Evolutionary conservation across 2,113 vertebrate species (phyloP).

Genomic region (Ramphastos sulfuratus): DNA sequence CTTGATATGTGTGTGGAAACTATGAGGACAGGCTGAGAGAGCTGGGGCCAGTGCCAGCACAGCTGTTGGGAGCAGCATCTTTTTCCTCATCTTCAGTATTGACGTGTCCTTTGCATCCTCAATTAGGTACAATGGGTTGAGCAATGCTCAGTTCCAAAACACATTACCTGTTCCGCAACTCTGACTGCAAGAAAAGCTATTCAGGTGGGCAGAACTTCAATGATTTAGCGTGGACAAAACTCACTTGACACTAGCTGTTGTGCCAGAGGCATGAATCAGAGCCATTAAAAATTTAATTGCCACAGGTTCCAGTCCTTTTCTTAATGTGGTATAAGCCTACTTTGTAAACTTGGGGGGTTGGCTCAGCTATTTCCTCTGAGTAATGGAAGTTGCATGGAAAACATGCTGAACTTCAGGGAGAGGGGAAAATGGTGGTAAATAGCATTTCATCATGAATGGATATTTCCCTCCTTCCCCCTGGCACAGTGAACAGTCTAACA

Average conservation of each 20-base stretch:
- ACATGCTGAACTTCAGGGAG: not conserved
- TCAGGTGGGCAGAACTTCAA: not conserved
- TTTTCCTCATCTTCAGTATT: not conserved
- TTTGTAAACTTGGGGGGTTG: not conserved
- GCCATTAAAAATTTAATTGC: slow-evolving; percentile 46
- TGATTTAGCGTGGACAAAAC: not conserved
- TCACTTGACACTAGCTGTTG: not conserved
- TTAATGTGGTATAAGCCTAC: not conserved
- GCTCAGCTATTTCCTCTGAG: slow-evolving; percentile 46
- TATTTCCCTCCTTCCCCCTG: not conserved
- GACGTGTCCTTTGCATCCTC: not conserved
- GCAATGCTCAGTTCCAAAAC: not conserved
- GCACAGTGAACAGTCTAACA: not conserved
- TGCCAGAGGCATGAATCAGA: slow-evolving; percentile 36
- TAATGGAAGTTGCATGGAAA: slow-evolving; percentile 7
- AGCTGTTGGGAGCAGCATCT: not conserved
- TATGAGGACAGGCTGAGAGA: too few relatives aligned
- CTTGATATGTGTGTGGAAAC: too few relatives aligned
- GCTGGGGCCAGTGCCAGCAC: not conserved
- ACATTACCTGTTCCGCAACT: not conserved
- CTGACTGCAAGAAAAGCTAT: slow-evolving; percentile 41
- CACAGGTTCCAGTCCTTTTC: slow-evolving; percentile 23
- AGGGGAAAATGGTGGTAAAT: not conserved
- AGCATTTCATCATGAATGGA: not conserved
- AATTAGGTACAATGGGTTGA: not conserved